Conservation (phyloP, 1,140 invertebrate genomes). For the Hirudo medicinalis region DNA sequence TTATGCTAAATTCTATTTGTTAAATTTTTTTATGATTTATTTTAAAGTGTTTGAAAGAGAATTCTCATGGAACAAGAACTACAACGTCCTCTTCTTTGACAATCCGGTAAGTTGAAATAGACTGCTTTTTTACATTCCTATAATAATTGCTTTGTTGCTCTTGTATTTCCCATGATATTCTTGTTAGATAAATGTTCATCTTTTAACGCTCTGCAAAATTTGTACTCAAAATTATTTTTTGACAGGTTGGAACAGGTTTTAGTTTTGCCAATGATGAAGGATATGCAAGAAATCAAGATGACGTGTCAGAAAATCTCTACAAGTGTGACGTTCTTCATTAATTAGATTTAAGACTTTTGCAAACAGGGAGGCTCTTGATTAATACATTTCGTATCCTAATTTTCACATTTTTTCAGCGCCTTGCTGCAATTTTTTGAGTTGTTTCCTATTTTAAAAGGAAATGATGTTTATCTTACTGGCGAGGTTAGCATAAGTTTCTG, state of each 20-base stretch:
- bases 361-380: background rate
- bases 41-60: constrained; percentile 30
- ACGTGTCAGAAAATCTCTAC: constrained; percentile 42
- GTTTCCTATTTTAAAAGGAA: constrained; percentile 33
- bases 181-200: background rate
- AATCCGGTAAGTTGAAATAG: constrained; percentile 53
- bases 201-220: too few relatives aligned
- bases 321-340: constrained; percentile 25
- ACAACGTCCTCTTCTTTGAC: constrained; percentile 69
- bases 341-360: too few relatives aligned
- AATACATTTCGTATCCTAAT: background rate
- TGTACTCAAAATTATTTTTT: background rate
- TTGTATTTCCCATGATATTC: constrained; percentile 13
- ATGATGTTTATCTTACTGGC: constrained; percentile 41
- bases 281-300: constrained; percentile 38
- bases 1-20: background rate
- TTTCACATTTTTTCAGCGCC: constrained; percentile 29
- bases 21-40: constrained; percentile 16
- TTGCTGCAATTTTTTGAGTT: constrained; percentile 41
- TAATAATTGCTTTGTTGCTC: background rate
- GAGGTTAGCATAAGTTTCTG: constrained; percentile 29
- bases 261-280: constrained; percentile 36
- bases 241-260: constrained; percentile 35
- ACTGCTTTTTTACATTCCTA: too few relatives aligned
- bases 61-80: constrained; percentile 58